Evolutionary conservation across 92 coral and sea anemone species (phyloP), one percentile per base, ranked within the genome.

Genomic region (Umimayanthus kanabou): DNA sequence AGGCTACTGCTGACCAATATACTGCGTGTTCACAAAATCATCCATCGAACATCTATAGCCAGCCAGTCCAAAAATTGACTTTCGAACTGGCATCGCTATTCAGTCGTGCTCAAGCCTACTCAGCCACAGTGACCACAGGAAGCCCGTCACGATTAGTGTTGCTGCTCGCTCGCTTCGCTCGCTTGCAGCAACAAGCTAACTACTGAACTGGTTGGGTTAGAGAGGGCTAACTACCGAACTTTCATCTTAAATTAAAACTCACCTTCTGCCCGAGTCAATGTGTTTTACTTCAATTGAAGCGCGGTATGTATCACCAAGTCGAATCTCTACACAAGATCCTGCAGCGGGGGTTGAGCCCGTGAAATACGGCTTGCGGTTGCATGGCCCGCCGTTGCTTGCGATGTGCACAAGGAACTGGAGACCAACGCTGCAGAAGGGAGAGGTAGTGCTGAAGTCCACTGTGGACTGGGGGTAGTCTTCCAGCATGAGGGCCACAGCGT

Each of bases 381-480:
- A 91, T 69, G 91, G 39, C 2, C 80, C 87, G 40, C 58, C 40
- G 15, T 39, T 26, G 11, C 65, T 30, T 22, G 37, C 81, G n/a
- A 91, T 91, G 13, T 70, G 53, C 39, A 88, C 93, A 22, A 91
- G 89, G 61, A 91, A 91, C 84, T 91, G 93, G 1, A 91, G 85
- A 1, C 89, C 89, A 73, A 87, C 89, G 5, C 82, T 73, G 37
- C 91, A 87, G 83, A 92, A 92, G 10, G 93, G 94, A 39, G 82
- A 70, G 5, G 64, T 74, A 29, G 64, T 69, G 39, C 23, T 58
- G 82, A 90, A 90, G 53, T 85, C 78, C 18, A 81, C 75, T 69
- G 94, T 77, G 64, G 83, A 88, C 20, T 50, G 76, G 67, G 93
- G 92, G 33, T 81, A 90, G 87, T 92, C 94, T 64, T 92, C 94